phyloP scores from a whole-genome alignment of 2,113 vertebrate species.

The Mormyrus lacerda region DNA sequence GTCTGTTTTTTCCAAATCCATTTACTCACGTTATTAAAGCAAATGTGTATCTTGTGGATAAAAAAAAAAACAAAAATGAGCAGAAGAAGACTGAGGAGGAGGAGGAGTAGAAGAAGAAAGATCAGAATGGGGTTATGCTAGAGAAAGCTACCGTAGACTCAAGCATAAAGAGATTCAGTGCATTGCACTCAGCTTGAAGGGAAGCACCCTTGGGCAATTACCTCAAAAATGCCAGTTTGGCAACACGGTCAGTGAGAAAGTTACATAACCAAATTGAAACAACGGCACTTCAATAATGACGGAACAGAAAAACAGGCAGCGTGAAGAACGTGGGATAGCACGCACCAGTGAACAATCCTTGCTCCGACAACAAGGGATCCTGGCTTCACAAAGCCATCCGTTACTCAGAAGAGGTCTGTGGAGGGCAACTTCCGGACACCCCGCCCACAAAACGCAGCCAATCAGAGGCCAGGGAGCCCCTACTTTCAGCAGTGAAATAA shows the following conservation, averaged over 20 bases:
- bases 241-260: background rate
- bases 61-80: slow-evolving; percentile 3
- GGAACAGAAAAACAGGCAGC: background rate
- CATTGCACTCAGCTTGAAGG: background rate
- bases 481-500: background rate
- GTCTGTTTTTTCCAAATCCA: background rate
- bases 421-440: background rate
- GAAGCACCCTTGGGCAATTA: background rate
- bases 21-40: slow-evolving; percentile 1
- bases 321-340: background rate
- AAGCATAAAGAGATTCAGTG: background rate
- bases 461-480: background rate
- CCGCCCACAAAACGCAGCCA: background rate
- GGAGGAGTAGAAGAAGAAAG: background rate
- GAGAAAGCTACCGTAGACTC: background rate
- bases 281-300: slow-evolving; percentile 1
- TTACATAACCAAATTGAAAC: slow-evolving; percentile 1
- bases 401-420: background rate
- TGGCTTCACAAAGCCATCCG: background rate
- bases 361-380: background rate
- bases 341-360: background rate
- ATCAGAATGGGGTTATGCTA: background rate
- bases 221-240: slow-evolving; percentile 4
- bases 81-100: background rate
- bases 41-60: background rate